A percentile compares a stretch with the other conserved stretches of the same genome.
Evolutionary conservation across 2,797 vertebrate species (phyloP).

Genomic region (Myioborus melanocephalus): DNA sequence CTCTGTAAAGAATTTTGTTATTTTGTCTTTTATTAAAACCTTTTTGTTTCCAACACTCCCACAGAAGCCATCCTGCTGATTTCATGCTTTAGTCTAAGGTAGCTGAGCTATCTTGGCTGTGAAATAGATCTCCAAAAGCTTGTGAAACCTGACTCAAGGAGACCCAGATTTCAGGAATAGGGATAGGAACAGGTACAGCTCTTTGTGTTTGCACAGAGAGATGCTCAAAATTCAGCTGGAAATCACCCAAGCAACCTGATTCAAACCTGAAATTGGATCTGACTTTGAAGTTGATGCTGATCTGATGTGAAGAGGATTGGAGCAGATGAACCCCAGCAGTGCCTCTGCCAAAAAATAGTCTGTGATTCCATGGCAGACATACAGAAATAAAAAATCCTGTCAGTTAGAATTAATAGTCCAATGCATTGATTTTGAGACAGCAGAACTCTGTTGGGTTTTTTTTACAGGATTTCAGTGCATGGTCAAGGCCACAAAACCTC

Average conservation of each 20-base stretch:
- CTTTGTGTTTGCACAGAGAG: neutral
- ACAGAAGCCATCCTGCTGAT: neutral
- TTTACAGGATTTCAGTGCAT: accelerated
- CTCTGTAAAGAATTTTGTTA: too few species aligned
- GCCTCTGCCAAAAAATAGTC: neutral
- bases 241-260: neutral
- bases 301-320: neutral
- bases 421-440: neutral
- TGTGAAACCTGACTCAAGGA: neutral
- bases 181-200: neutral
- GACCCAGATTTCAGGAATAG: neutral
- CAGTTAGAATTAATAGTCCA: neutral
- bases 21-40: too few species aligned
- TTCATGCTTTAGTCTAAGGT: neutral
- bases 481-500: neutral
- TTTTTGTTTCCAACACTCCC: neutral
- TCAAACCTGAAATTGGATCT: neutral
- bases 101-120: neutral
- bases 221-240: neutral
- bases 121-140: neutral
- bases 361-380: neutral
- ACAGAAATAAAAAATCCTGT: neutral
- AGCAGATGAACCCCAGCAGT: neutral
- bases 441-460: accelerated
- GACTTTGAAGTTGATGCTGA: neutral